These are phyloP conservation scores for Conops quadrifasciatus DNA, from an alignment of 2,888 invertebrate species.

Conservation along the genomic window DNA sequence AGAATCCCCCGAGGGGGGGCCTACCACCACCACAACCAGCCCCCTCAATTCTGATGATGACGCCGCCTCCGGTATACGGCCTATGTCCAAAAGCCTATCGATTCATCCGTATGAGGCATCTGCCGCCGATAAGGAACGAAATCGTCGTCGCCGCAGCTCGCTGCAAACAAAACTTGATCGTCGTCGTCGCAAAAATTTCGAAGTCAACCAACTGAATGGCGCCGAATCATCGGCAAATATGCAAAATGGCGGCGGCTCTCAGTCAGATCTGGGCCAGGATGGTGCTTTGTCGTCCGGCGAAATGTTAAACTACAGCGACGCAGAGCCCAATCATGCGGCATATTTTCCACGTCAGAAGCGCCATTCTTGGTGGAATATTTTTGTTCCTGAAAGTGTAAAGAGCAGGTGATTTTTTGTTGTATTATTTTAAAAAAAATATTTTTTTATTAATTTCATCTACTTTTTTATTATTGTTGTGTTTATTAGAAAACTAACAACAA, in stretches of 20 bases:
- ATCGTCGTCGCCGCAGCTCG: slow-evolving; percentile 63
- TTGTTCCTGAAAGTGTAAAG: slow-evolving; percentile 78
- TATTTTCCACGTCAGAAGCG: slow-evolving; percentile 71
- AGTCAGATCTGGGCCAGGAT: slow-evolving; percentile 46
- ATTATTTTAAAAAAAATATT: slow-evolving; percentile 4
- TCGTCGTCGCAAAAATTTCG: slow-evolving; percentile 62
- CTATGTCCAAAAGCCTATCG: slow-evolving; percentile 51
- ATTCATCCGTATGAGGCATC: slow-evolving; percentile 36
- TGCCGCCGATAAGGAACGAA: slow-evolving; percentile 57
- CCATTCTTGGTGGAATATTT: slow-evolving; percentile 90
- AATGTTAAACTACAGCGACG: slow-evolving; percentile 49
- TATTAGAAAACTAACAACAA: slow-evolving; percentile 12
- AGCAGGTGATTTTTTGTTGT: slow-evolving; percentile 68
- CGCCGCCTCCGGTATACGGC: slow-evolving; percentile 54
- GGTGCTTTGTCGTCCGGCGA: slow-evolving; percentile 49
- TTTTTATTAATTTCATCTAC: slow-evolving; percentile 13
- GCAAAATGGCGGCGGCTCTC: slow-evolving; percentile 41
- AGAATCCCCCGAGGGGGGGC: slow-evolving; percentile 43
- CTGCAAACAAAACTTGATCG: slow-evolving; percentile 64
- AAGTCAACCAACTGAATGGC: slow-evolving; percentile 52
- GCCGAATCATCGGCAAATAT: slow-evolving; percentile 41
- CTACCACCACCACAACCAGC: slow-evolving; percentile 56
- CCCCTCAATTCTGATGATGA: slow-evolving; percentile 41
- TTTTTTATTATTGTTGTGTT: slow-evolving; percentile 43
- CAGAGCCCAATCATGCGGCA: slow-evolving; percentile 54